These are phyloP conservation scores for Nestor notabilis DNA, from an alignment of 2,113 vertebrate species.

Conservation along the genomic window DNA sequence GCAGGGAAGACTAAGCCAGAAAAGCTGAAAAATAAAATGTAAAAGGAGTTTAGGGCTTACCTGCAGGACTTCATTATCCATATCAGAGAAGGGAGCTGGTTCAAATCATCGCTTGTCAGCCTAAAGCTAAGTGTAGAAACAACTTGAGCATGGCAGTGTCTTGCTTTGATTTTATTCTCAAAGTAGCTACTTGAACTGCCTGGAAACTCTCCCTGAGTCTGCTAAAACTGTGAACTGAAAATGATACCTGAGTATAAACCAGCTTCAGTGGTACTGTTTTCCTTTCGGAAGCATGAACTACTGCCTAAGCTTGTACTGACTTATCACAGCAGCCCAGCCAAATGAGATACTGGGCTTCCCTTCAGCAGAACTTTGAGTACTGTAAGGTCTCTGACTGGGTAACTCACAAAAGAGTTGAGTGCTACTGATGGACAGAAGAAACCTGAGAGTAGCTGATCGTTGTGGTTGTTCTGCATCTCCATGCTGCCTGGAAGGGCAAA, in stretches of 20 bases:
- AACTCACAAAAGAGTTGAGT: not conserved
- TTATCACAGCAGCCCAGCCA: not conserved
- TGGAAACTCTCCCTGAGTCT: not conserved
- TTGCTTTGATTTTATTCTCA: not conserved
- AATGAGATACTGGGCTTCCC: not conserved
- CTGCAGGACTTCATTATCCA: not conserved
- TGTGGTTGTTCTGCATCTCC: not conserved
- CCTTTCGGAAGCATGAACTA: not conserved
- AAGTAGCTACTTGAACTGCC: not conserved
- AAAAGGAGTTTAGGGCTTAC: not conserved
- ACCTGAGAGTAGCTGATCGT: not conserved
- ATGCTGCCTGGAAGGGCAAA: not conserved
- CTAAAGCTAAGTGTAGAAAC: not conserved
- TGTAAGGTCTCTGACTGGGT: not conserved
- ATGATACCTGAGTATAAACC: not conserved
- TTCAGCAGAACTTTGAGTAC: not conserved
- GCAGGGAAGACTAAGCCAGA: not conserved
- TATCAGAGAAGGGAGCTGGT: not conserved
- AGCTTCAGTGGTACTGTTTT: not conserved
- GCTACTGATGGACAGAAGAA: not conserved
- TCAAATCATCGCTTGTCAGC: not conserved
- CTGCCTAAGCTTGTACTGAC: not conserved
- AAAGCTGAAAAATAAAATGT: not conserved
- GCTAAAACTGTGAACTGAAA: not conserved
- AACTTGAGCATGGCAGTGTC: not conserved